Evolutionary conservation across 2,797 vertebrate genomes (phyloP), one percentile per base, ranked within the genome.

Genomic region (Sternarchorhynchus goeldii): DNA sequence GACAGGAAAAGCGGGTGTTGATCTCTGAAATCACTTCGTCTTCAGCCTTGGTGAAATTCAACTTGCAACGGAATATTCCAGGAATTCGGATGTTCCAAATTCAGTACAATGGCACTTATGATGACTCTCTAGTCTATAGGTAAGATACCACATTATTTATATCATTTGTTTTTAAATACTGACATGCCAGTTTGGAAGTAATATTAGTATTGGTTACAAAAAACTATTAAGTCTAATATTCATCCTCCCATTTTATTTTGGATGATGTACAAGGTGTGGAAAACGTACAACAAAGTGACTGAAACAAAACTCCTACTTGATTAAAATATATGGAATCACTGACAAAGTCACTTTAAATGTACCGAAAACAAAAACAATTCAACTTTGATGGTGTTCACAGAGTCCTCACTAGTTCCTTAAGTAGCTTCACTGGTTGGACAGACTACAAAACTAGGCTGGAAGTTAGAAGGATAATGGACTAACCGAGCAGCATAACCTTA

Each of bases 81-180:
- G 98, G 98, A 74, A 99, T 98, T 84, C 95, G 98, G 81, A 99
- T 99, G 98, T 99, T 99, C 87, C 98, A 99, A 85, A 98, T 99
- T 86, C 98, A 99, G 76, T 99, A 99, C 85, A 99, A 99, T n/a
- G 97, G 98, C 83, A 96, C 94, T 82, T 99, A 99, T 0, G 98
- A 99, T 76, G 98, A 99, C 87, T 99, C 98, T 1, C 91, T 99
- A 86, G 97, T 99, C 77, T 99, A 99, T 94, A 97, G 98, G 98
- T 99, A 91, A 92, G 45, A 50, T 50, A 12, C 3, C 34, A 36
- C 34, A 92, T 0, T 17, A 7, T 50, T 17, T 71, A 16, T 67
- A 41, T 75, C 2, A 50, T 5, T 18, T 50, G 5, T 60, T 7
- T 7, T 59, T 14, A 34, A 36, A 10, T 10, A 21, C 10, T 50